Base-by-base conservation (phyloP, 2,888 invertebrate genomes). In the Rhaphigaster nebulosa region DNA sequence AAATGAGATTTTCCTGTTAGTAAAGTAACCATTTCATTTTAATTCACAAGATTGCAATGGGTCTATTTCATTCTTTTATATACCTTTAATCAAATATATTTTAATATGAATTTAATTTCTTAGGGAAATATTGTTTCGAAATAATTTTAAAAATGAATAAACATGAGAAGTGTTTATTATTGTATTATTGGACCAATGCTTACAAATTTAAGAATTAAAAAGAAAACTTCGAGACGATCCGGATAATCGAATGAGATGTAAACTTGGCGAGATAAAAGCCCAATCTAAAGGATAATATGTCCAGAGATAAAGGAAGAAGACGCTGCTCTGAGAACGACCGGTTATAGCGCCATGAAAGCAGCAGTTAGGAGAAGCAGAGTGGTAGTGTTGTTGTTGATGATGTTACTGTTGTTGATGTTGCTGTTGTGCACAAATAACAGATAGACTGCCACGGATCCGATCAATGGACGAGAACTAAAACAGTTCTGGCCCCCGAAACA, bases 241-340 rank as follows among this genome's bases (percentile, higher is more conserved):
- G 8, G 20, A 20, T 76, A 38, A 38, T 76, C 38, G 70, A 76
- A 38, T 76, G 20, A 76, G 70, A 76, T 76, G 38, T 76, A 76
- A 76, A 38, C 34, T 34, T 23, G 34, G 1, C 38, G 34, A 34
- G 70, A 76, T 76, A 76, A 76, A n/a, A 76, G 34, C 6, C 70
- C 20, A 76, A 76, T 76, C 70, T 76, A 38, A 76, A 76, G 38
- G 70, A 76, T 65, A 65, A 65, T 76, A 76, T 76, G 70, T 76
- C 38, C 20, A 76, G 70, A 76, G 38, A 76, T 38, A 76, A 38
- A 76, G 23, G 38, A 65, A 76, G 38, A 65, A 29, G 65, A 65
- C 15, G 65, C 65, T 29, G 15, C 29, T 34, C 18, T 0, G 34
- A 34, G 29, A 65, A 65, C 15, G 65, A 65, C 65, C 34, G 65